These are phyloP conservation scores for Ormyrus rosae DNA, from an alignment of 2,888 invertebrate species.

Conservation along the genomic window DNA sequence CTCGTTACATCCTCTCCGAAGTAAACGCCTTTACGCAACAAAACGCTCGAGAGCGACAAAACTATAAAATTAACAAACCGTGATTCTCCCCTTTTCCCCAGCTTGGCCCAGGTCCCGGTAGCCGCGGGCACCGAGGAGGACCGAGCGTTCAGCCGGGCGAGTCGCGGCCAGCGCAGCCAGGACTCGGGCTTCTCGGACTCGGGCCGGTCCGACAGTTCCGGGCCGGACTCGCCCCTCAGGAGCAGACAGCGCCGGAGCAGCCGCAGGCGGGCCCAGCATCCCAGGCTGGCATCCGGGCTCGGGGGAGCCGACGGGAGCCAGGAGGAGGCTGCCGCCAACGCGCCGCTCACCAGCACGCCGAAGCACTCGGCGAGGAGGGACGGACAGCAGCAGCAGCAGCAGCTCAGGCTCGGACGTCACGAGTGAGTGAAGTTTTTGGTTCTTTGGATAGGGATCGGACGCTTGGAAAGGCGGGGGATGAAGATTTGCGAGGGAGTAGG, in stretches of 20 bases:
- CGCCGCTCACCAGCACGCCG: constrained; percentile 43
- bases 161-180: constrained; percentile 80
- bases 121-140: background rate
- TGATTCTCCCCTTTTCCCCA: background rate
- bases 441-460: background rate
- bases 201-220: constrained; percentile 78
- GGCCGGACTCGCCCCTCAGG: constrained; percentile 38
- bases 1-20: too few species aligned
- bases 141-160: constrained; percentile 56
- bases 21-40: too few species aligned
- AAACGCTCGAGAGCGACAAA: too few species aligned
- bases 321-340: constrained; percentile 41
- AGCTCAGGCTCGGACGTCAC: constrained; percentile 16
- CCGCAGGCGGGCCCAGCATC: constrained; percentile 52
- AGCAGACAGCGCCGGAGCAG: constrained; percentile 47
- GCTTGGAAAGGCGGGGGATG: too few species aligned
- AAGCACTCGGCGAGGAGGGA: background rate
- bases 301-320: constrained; percentile 3
- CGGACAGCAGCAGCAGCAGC: background rate
- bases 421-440: constrained; percentile 25
- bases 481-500: too few species aligned
- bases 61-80: background rate
- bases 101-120: background rate
- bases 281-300: constrained; percentile 30
- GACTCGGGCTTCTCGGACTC: constrained; percentile 90